phyloP scores from a whole-genome alignment of 2,888 invertebrate species.

The Allophyes oxyacanthae region DNA sequence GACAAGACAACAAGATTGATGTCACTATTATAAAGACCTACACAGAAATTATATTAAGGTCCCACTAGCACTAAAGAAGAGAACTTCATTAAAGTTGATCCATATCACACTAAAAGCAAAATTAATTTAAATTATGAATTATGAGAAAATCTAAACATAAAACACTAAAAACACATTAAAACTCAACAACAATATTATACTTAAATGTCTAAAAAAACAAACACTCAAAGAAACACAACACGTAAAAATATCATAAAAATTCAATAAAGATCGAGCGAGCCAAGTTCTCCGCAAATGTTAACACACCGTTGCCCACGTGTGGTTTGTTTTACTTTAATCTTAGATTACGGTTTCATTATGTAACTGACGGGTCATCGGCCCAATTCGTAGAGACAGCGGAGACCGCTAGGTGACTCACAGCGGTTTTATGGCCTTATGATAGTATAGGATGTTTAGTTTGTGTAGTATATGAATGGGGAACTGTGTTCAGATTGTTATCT shows the following conservation, averaged over 20 bases:
- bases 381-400: slow-evolving; percentile 69
- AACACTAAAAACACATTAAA: too few relatives aligned
- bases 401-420: slow-evolving; percentile 58
- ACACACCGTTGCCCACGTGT: slow-evolving; percentile 30
- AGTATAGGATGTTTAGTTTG: slow-evolving; percentile 32
- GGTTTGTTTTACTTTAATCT: slow-evolving; percentile 58
- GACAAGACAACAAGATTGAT: too few relatives aligned
- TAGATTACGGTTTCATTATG: slow-evolving; percentile 66
- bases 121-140: too few relatives aligned
- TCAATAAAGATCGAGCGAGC: background rate
- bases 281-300: slow-evolving; percentile 21
- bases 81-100: too few relatives aligned
- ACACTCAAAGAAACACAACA: background rate
- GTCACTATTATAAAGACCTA: too few relatives aligned
- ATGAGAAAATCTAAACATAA: too few relatives aligned
- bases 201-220: background rate
- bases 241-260: background rate
- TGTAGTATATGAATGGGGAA: slow-evolving; percentile 32
- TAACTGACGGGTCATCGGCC: slow-evolving; percentile 77
- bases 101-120: too few relatives aligned
- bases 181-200: too few relatives aligned
- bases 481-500: slow-evolving; percentile 30
- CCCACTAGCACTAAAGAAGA: too few relatives aligned
- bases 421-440: slow-evolving; percentile 51
- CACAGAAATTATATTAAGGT: too few relatives aligned